Conservation (phyloP, 2,113 vertebrate species). For the Oryzias woworae region DNA sequence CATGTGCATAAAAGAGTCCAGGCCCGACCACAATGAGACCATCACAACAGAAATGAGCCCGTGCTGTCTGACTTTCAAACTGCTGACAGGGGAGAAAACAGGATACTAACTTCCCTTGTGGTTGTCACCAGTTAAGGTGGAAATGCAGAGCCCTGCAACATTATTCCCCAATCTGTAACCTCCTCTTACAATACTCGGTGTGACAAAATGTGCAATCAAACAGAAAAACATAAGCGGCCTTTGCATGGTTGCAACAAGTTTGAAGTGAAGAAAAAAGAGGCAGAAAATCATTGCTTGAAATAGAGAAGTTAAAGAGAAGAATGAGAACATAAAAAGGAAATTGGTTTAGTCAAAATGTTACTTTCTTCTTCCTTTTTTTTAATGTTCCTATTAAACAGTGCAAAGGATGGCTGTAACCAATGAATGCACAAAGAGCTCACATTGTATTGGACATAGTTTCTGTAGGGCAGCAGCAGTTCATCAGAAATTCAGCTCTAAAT, state of each 20-base stretch:
- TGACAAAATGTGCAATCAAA: constrained; percentile 55
- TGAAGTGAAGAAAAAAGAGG: constrained; percentile 18
- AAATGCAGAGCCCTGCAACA: constrained; percentile 49
- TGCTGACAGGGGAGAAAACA: constrained; percentile 53
- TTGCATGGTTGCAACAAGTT: constrained; percentile 29
- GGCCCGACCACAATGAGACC: constrained; percentile 30
- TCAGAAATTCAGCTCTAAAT: too few species aligned
- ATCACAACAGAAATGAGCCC: constrained; percentile 18
- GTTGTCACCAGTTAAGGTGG: constrained; percentile 53
- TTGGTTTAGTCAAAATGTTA: constrained; percentile 41
- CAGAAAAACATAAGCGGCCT: constrained; percentile 45
- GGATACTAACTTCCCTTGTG: constrained; percentile 47
- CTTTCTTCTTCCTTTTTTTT: too few species aligned
- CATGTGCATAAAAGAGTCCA: constrained; percentile 47
- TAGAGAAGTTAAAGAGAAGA: constrained; percentile 37
- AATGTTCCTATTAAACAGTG: too few species aligned
- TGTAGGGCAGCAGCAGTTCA: too few species aligned
- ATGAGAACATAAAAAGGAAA: constrained; percentile 40
- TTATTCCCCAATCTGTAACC: constrained; percentile 15
- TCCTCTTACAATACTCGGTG: constrained; percentile 44
- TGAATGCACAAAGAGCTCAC: too few species aligned
- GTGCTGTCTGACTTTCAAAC: constrained; percentile 34
- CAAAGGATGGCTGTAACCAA: too few species aligned
- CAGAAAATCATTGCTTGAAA: constrained; percentile 27
- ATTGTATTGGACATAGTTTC: too few species aligned